These are phyloP conservation scores for Macaria notata DNA, from an alignment of 2,888 invertebrate species.

Conservation along the genomic window DNA sequence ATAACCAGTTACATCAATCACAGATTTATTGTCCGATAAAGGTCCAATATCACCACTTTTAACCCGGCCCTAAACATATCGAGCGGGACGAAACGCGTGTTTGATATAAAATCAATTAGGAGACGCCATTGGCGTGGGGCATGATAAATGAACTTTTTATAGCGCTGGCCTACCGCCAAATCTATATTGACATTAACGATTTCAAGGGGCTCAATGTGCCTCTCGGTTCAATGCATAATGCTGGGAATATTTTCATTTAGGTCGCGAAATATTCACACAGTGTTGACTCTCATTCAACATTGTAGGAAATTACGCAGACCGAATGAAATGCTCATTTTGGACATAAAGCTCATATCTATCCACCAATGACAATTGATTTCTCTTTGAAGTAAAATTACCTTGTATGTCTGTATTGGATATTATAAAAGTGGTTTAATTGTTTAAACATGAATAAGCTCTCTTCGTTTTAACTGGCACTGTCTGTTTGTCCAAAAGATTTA, in stretches of 20 bases:
- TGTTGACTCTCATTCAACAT: too few species aligned
- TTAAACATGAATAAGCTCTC: too few species aligned
- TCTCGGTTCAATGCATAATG: conserved; percentile 18
- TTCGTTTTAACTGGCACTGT: too few species aligned
- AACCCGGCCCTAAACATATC: conserved; percentile 28
- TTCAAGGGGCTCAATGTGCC: conserved; percentile 40
- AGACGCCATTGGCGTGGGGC: conserved; percentile 36
- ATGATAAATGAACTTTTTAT: conserved; percentile 65
- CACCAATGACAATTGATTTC: too few species aligned
- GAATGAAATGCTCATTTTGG: too few species aligned
- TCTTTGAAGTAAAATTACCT: too few species aligned
- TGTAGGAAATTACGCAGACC: too few species aligned
- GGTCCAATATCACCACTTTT: conserved; percentile 23
- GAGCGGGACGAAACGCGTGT: conserved; percentile 32
- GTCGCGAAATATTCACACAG: too few species aligned
- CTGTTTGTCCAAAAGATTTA: too few species aligned
- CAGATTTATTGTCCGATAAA: conserved; percentile 22
- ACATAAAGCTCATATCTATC: too few species aligned
- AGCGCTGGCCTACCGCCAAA: conserved; percentile 55
- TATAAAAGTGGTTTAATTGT: too few species aligned
- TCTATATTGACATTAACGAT: conserved; percentile 57
- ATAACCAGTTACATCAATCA: conserved; percentile 23
- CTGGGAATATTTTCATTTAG: conserved; percentile 1
- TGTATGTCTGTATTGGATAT: too few species aligned
- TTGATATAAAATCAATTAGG: conserved; percentile 55